Evolutionary conservation across 2,113 vertebrate genomes (phyloP).

Genomic region (Pygoscelis antarcticus): DNA sequence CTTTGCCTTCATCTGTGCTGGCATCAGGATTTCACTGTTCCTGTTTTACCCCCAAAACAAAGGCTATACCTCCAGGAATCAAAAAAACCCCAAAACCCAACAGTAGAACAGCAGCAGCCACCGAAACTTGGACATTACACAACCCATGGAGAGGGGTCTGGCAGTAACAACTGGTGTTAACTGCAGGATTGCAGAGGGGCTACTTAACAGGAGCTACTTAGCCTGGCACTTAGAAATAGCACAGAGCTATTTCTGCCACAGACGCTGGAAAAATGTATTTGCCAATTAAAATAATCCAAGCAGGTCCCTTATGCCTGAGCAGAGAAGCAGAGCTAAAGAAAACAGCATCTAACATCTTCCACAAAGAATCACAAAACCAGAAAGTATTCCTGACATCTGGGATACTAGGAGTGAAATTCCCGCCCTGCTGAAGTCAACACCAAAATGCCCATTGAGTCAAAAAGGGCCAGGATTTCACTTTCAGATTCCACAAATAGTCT

Average conservation of each 20-base stretch:
- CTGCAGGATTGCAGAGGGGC: constrained; percentile 36
- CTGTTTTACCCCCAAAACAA: neutral
- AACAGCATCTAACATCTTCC: constrained; percentile 39
- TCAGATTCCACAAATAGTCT: constrained; percentile 51
- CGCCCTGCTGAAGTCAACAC: neutral
- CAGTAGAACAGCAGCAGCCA: neutral
- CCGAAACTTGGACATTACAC: neutral
- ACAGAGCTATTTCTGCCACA: constrained; percentile 43
- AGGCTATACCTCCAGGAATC: neutral
- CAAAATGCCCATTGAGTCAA: neutral
- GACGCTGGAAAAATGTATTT: constrained; percentile 8
- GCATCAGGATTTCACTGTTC: neutral
- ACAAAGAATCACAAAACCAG: neutral
- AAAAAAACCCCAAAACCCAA: neutral
- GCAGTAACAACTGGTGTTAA: constrained; percentile 57
- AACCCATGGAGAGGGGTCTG: neutral
- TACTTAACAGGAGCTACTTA: constrained; percentile 66
- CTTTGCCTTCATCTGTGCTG: neutral
- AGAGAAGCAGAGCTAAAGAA: constrained; percentile 7
- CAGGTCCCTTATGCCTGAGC: neutral
- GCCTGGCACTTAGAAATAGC: constrained; percentile 39
- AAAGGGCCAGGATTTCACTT: constrained; percentile 17
- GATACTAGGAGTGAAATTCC: neutral
- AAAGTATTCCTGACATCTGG: constrained; percentile 14
- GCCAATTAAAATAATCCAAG: constrained; percentile 52